Base-by-base conservation (phyloP, 1,140 invertebrate genomes). In the Drosophila saltans region DNA sequence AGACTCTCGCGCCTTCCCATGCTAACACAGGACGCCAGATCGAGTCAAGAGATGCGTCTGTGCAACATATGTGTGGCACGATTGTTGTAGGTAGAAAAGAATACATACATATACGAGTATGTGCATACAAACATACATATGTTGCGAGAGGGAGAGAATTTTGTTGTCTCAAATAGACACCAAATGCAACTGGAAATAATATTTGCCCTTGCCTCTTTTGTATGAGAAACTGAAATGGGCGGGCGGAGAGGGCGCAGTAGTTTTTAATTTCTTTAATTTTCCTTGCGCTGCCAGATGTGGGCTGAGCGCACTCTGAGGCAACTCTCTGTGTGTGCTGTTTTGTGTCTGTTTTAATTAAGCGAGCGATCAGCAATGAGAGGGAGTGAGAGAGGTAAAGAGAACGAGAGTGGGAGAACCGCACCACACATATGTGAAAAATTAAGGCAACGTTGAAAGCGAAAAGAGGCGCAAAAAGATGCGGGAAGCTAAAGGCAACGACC, bases 231-330 rank as follows among this genome's bases (percentile, higher is more conserved):
- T 24, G 40, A 66, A 33, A 61, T 61, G 58, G 58, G 30, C 45
- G 56, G 73, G 36, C 40, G 21, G 45, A 3, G 45, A 48, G 45
- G 72, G 61, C 66, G 33, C 58, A 40, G 70, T 69, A 88, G 82
- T 69, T 80, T 84, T 89, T 88, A 88, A 88, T 88, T 89, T 84
- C 80, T 84, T 80, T 75, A 84, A 89, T 84, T 88, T 88, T 80
- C 77, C 77, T 68, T 63, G 62, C 52, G 67, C 57, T 72, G 71
- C 81, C 83, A 90, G 75, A 89, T 89, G 84, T 89, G 84, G 84
- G 84, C 70, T 88, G 83, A 68, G 65, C 74, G 66, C 60, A 72
- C 63, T 62, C 72, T 81, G 75, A 82, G 84, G 45, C 45, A 52
- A 52, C 21, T 10, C 45, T 11, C 11, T n/a, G 41, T 43, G 41